Base-by-base conservation (phyloP, 2,113 vertebrate species). In the Pterophyllum scalare region DNA sequence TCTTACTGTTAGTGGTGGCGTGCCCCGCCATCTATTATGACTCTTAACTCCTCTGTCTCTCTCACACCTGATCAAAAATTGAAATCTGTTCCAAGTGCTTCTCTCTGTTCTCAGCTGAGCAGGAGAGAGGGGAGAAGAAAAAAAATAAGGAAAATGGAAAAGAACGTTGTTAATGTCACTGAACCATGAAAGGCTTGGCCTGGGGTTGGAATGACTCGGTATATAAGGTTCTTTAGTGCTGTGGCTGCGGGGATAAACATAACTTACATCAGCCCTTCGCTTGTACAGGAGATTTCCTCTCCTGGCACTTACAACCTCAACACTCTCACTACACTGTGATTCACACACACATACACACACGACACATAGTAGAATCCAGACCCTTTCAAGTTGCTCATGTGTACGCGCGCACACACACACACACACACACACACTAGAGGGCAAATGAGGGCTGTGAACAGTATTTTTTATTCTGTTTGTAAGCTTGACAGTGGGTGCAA, bases 211-310 rank as follows among this genome's bases (percentile, higher is more conserved):
- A 95, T 96, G 96, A 95, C 92, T 94, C 82, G 89, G 88, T 96
- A 89, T 95, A 95, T 94, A 93, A 94, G 95, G 94, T 96, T 97
- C 93, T 92, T 94, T 91, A 95, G 95, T 92, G 91, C 88, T 93
- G 93, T 93, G 95, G 95, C 96, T 97, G 93, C 93, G 83, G 94
- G 95, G 96, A 96, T 96, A 96, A 96, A 96, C 95, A 96, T 95
- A 94, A 95, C 95, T 96, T 96, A 96, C 96, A 96, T 96, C 94
- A 96, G 94, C 94, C 93, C 88, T 88, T 92, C 6, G 85, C 95
- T 96, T 77, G 92, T 93, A 96, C 94, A 93, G 93, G 91, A 95
- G 94, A 93, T 96, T 93, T 94, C 93, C 94, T 94, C 91, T 91
- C 91, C 91, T 94, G 93, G 93, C 92, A 94, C 90, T 95, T 93